Base-by-base conservation (phyloP, 1,140 invertebrate genomes). In the Armadillidium nasatum region DNA sequence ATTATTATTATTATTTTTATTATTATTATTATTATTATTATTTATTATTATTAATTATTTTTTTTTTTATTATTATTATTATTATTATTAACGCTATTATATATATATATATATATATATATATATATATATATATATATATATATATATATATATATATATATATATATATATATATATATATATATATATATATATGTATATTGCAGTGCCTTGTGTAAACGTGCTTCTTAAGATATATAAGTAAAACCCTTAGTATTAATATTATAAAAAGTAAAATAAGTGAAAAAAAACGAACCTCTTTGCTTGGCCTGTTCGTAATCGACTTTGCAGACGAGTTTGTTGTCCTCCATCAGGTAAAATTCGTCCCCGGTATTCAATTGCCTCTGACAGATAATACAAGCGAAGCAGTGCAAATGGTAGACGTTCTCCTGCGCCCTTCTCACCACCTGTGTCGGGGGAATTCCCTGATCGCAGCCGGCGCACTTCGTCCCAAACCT, bases 371-470 rank as follows among this genome's bases (percentile, higher is more conserved):
- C 97, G 2, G 97, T 99, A 84, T 96, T 96, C 71, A 99, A 89
- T 82, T 96, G 94, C 78, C 96, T 88, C 15, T 93, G 92, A 86
- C 97, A 99, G 83, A 98, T 80, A 94, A 91, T 6, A 93, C 91
- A 87, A 99, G 86, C 97, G 99, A 81, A 95, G 92, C 73, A 99
- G 85, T 99, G 97, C 97, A 99, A 70, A 98, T 95, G 96, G 91
- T 82, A 97, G 91, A 84, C 96, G 93, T 45, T 95, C 95, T 77
- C 94, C 88, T 15, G 46, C 2, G 33, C 33, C 33, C 50, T 19
- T 60, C 54, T 97, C 88, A 15, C 99, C 96, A 81, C 98, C 86
- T 99, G 95, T 80, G 93, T 95, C 67, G 96, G 96, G 44, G 95
- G 94, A 84, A 99, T 96, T 71, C 96, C 96, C 86, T 96, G 90